Conservation (phyloP, 2,113 vertebrate species). For the Pseudorhombus dupliciocellatus region DNA sequence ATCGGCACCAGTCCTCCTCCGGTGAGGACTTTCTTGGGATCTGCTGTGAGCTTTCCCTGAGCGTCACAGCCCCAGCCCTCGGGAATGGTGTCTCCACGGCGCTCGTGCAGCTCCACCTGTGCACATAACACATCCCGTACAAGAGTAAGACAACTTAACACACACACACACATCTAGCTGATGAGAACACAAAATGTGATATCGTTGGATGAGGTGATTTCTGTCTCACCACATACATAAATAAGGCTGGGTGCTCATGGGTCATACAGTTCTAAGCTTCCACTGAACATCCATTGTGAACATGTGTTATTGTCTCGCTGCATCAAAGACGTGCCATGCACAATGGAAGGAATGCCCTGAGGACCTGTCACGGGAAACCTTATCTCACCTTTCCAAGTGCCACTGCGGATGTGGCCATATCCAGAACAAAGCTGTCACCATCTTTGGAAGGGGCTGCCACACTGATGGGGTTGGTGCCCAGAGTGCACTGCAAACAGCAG, state of each 20-base stretch:
- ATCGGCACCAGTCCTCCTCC: conserved; percentile 82
- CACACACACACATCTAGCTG: not conserved
- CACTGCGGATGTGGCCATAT: conserved; percentile 83
- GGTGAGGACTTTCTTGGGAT: conserved; percentile 72
- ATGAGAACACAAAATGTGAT: too few species aligned
- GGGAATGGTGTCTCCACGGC: conserved; percentile 75
- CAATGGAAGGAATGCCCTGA: not conserved
- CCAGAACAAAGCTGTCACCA: conserved; percentile 82
- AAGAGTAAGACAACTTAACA: not conserved
- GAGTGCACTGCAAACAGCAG: conserved; percentile 73
- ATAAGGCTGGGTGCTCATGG: too few species aligned
- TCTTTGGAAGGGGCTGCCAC: conserved; percentile 77
- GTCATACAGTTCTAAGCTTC: too few species aligned
- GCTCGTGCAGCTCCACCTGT: conserved; percentile 78
- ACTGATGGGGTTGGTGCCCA: conserved; percentile 83
- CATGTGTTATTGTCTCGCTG: too few species aligned
- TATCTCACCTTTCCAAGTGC: conserved; percentile 79
- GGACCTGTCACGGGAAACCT: not conserved
- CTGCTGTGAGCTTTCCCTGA: conserved; percentile 67
- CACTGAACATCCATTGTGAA: too few species aligned
- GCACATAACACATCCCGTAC: not conserved
- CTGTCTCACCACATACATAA: too few species aligned
- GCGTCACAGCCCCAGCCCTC: conserved; percentile 81
- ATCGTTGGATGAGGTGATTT: too few species aligned
- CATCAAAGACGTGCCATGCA: too few species aligned